Evolutionary conservation across 1,140 invertebrate species (phyloP).

Genomic region (Theocolax elegans): DNA sequence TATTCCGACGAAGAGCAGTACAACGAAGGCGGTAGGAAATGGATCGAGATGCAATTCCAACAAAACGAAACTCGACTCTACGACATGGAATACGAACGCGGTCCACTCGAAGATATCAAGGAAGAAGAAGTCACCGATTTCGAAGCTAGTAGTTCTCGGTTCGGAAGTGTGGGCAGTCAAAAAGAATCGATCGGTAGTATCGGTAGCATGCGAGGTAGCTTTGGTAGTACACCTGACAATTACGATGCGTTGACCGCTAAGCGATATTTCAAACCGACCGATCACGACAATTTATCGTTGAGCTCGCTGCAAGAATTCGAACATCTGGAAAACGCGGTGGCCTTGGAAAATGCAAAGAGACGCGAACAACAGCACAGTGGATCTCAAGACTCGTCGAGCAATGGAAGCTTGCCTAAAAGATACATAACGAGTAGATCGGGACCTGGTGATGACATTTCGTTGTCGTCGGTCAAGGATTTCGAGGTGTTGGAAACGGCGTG

Average conservation of each 20-base stretch:
- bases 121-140: slow-evolving; percentile 88
- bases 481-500: slow-evolving; percentile 91
- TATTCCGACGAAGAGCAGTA: slow-evolving; percentile 69
- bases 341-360: slow-evolving; percentile 71
- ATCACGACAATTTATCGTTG: slow-evolving; percentile 91
- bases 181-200: slow-evolving; percentile 83
- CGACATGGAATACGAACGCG: slow-evolving; percentile 76
- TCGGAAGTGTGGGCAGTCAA: slow-evolving; percentile 83
- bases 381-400: slow-evolving; percentile 79
- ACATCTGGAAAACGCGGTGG: slow-evolving; percentile 84
- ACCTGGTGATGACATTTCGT: slow-evolving; percentile 88
- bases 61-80: slow-evolving; percentile 76
- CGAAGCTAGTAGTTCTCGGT: slow-evolving; percentile 80
- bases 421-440: slow-evolving; percentile 72
- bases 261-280: slow-evolving; percentile 82
- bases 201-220: slow-evolving; percentile 81
- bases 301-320: slow-evolving; percentile 95
- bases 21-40: slow-evolving; percentile 75
- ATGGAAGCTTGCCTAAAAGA: slow-evolving; percentile 78
- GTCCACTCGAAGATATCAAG: slow-evolving; percentile 90
- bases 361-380: slow-evolving; percentile 68
- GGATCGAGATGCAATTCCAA: slow-evolving; percentile 89
- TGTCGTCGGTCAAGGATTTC: slow-evolving; percentile 95
- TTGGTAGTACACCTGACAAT: slow-evolving; percentile 82
- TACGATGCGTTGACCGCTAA: slow-evolving; percentile 84